Evolutionary conservation across 2,888 invertebrate genomes (phyloP).

Genomic region (Galerucella calmariensis): DNA sequence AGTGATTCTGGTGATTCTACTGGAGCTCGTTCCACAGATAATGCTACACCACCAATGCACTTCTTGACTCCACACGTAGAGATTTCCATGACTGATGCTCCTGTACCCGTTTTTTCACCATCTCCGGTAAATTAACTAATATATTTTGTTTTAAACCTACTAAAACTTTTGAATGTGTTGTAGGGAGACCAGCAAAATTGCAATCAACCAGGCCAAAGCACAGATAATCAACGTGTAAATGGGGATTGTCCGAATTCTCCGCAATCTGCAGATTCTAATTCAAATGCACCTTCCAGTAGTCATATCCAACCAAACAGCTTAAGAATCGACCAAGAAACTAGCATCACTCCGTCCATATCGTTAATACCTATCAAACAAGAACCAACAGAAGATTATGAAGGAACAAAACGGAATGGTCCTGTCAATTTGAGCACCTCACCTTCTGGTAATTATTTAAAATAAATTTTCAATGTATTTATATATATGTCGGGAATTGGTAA

Average conservation of each 20-base stretch:
- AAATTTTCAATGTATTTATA: not conserved
- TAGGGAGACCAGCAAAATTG: constrained; percentile 60
- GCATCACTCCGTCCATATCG: constrained; percentile 86
- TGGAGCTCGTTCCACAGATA: constrained; percentile 83
- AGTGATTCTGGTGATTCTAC: constrained; percentile 88
- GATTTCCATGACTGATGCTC: constrained; percentile 88
- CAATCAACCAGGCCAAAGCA: constrained; percentile 59
- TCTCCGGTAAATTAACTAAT: constrained; percentile 62
- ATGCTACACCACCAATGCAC: constrained; percentile 91
- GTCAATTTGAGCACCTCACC: constrained; percentile 61
- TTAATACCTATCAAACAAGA: constrained; percentile 86
- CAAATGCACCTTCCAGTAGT: constrained; percentile 79
- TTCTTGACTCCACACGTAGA: constrained; percentile 92
- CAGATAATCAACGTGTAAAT: constrained; percentile 69
- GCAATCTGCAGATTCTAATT: constrained; percentile 83
- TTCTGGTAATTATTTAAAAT: constrained; percentile 49
- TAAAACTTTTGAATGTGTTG: constrained; percentile 26
- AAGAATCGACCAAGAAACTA: constrained; percentile 66
- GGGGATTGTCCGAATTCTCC: constrained; percentile 80
- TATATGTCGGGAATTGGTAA: too few relatives aligned
- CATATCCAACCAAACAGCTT: constrained; percentile 65
- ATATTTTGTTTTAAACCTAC: not conserved
- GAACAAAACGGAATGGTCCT: constrained; percentile 62
- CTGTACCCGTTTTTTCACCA: constrained; percentile 73
- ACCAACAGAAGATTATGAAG: constrained; percentile 67